Evolutionary conservation across 2,113 vertebrate genomes (phyloP).

Genomic region (Pteronura brasiliensis): DNA sequence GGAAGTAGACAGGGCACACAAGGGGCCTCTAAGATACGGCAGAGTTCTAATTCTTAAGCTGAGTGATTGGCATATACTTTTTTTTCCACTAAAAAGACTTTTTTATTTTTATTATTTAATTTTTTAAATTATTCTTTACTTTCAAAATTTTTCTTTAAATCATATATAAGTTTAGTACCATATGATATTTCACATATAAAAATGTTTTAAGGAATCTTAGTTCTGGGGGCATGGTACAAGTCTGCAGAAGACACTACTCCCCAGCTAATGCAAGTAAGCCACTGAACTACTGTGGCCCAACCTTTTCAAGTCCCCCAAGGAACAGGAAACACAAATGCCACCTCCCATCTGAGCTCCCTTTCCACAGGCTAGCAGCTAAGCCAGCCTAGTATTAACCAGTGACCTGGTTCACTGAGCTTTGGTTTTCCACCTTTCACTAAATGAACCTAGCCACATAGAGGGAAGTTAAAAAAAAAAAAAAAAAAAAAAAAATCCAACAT

Average conservation of each 20-base stretch:
- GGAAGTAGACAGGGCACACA: background rate
- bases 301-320: background rate
- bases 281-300: accelerated
- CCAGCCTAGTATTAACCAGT: background rate
- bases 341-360: background rate
- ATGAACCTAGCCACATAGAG: background rate
- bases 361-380: background rate
- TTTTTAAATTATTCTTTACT: no score
- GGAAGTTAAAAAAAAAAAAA: background rate
- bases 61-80: background rate
- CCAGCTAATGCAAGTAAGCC: background rate
- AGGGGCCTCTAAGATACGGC: background rate
- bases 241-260: background rate
- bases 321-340: accelerated
- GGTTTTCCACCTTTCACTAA: background rate
- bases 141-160: background rate
- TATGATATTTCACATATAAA: background rate
- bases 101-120: no score
- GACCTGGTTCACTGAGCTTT: background rate
- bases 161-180: background rate
- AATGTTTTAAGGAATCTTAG: background rate
- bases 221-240: background rate
- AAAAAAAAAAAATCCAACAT: background rate
- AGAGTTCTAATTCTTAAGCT: background rate
- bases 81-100: no score